Conservation (phyloP, 2,797 vertebrate genomes). For the Discoglossus pictus region DNA sequence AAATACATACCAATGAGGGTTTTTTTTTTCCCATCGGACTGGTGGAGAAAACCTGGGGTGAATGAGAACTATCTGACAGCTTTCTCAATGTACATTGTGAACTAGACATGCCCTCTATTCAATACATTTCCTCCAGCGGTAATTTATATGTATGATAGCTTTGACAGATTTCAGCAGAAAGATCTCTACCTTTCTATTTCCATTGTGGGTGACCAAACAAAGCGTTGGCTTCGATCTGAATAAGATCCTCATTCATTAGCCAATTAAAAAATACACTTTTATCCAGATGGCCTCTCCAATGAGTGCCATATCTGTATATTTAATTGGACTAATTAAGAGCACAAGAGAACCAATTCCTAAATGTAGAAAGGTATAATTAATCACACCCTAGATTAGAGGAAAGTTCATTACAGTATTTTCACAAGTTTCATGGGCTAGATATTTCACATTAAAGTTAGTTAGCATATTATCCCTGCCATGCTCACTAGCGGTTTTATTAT, state of each 20-base stretch:
- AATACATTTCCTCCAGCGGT: conserved; percentile 47
- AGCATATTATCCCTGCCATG: background rate
- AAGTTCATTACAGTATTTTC: conserved; percentile 6
- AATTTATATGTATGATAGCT: conserved; percentile 11
- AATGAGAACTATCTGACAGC: conserved; percentile 54
- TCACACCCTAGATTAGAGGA: conserved; percentile 12
- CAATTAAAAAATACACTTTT: conserved; percentile 29
- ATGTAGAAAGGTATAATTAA: conserved; percentile 16
- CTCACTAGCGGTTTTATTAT: background rate
- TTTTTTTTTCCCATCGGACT: conserved; percentile 50
- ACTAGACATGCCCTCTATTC: conserved; percentile 38
- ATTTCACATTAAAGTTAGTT: conserved; percentile 11
- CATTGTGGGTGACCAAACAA: conserved; percentile 21
- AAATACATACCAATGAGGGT: conserved; percentile 49
- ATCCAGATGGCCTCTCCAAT: conserved; percentile 46
- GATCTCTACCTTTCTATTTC: conserved; percentile 33
- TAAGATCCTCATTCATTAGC: conserved; percentile 25
- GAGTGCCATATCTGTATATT: conserved; percentile 7
- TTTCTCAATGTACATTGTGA: conserved; percentile 44
- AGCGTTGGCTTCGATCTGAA: conserved; percentile 29
- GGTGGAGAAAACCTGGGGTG: conserved; percentile 52
- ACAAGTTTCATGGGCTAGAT: conserved; percentile 1
- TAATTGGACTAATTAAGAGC: conserved; percentile 40
- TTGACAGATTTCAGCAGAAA: conserved; percentile 43
- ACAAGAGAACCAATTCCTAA: conserved; percentile 29